Evolutionary conservation across 2,888 invertebrate species (phyloP).

Genomic region (Drosophila prostipennis): DNA sequence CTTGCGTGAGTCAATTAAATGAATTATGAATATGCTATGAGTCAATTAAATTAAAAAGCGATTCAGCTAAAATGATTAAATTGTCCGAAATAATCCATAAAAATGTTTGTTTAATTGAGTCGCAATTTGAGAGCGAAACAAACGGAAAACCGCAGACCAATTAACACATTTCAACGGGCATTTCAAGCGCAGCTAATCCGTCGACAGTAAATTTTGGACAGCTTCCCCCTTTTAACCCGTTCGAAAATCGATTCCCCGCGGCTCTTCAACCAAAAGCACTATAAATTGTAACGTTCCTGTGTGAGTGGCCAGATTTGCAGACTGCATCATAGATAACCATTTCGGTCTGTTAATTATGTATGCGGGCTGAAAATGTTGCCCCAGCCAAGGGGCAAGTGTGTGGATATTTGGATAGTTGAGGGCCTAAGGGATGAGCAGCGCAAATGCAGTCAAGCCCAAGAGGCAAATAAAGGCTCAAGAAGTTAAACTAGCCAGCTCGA

Average conservation of each 20-base stretch:
- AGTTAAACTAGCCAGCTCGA: constrained; percentile 39
- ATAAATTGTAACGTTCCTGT: constrained; percentile 12
- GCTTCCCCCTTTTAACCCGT: constrained; percentile 6
- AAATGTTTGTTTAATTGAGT: constrained; percentile 20
- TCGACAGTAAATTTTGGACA: constrained; percentile 23
- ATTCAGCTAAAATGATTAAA: not conserved
- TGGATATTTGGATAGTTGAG: constrained; percentile 3
- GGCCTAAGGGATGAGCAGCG: constrained; percentile 15
- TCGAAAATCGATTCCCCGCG: constrained; percentile 34
- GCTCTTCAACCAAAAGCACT: constrained; percentile 16
- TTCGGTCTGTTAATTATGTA: constrained; percentile 36
- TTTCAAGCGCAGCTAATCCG: constrained; percentile 18
- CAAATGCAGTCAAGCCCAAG: constrained; percentile 42
- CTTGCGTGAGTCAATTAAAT: not conserved
- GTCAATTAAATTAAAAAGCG: constrained; percentile 3
- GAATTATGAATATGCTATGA: not conserved
- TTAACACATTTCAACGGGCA: constrained; percentile 2
- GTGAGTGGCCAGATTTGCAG: constrained; percentile 19
- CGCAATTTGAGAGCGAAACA: not conserved
- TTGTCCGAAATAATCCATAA: not conserved
- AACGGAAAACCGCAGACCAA: constrained; percentile 8
- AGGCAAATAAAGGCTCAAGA: constrained; percentile 44
- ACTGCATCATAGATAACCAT: constrained; percentile 12
- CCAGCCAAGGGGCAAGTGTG: constrained; percentile 10
- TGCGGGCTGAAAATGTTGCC: constrained; percentile 24